Conservation (phyloP, 53 echinoderm and acorn worm genomes). For the Luidia sarsii region DNA sequence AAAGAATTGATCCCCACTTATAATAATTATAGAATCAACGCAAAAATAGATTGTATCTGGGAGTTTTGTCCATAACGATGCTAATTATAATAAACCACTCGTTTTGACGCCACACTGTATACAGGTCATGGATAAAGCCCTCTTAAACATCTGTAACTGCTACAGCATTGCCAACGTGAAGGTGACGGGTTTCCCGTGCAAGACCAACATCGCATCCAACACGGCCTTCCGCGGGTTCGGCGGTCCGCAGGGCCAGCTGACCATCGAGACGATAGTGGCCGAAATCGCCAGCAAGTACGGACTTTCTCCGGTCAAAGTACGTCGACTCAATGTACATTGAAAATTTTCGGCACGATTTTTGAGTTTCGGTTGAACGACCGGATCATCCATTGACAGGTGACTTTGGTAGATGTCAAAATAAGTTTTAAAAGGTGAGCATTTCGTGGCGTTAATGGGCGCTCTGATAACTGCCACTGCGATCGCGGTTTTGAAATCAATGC, state of each 20-base stretch:
- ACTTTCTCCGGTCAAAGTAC: constrained; percentile 47
- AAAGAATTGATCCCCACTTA: not conserved
- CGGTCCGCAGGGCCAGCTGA: constrained; percentile 42
- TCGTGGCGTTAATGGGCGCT: too few relatives aligned
- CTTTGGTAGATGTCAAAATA: too few relatives aligned
- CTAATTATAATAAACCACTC: not conserved
- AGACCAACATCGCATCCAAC: constrained; percentile 58
- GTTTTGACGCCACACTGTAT: not conserved
- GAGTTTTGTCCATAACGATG: not conserved
- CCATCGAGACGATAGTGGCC: constrained; percentile 47
- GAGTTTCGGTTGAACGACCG: not conserved
- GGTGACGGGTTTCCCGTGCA: constrained; percentile 39
- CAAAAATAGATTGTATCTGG: not conserved
- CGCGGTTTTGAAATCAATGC: too few relatives aligned
- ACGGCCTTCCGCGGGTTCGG: constrained; percentile 75
- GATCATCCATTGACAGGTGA: too few relatives aligned
- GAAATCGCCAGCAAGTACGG: constrained; percentile 55
- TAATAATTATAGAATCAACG: not conserved
- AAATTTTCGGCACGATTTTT: not conserved
- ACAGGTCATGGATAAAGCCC: constrained; percentile 42
- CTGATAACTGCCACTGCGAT: too few relatives aligned
- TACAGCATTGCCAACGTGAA: constrained; percentile 60
- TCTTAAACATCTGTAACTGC: constrained; percentile 25
- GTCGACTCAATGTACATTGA: not conserved
- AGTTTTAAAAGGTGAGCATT: too few relatives aligned